Percentiles rank a stretch among this genome's conserved stretches.
Conservation (phyloP, 2,888 invertebrate species). For the Lycophotia porphyrea region DNA sequence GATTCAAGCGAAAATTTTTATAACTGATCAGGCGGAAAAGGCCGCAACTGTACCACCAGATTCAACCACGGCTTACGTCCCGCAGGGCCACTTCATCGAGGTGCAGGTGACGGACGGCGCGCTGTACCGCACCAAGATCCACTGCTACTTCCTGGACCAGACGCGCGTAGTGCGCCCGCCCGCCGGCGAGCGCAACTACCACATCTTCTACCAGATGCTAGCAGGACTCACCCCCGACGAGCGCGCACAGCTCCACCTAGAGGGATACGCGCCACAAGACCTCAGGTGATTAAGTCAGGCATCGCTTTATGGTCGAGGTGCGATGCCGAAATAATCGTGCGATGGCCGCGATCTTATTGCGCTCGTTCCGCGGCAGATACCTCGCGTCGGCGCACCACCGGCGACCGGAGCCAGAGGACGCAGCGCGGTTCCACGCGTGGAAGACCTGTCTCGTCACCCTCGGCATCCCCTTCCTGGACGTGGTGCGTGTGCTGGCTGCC, state of each 20-base stretch:
- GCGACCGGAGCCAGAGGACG: constrained; percentile 87
- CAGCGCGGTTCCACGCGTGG: constrained; percentile 95
- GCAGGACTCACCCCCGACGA: constrained; percentile 97
- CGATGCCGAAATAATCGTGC: background rate
- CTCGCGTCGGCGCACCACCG: constrained; percentile 92
- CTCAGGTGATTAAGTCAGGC: constrained; percentile 88
- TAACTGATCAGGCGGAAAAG: too few species aligned
- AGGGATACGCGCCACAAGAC: constrained; percentile 95
- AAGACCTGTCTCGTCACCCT: constrained; percentile 97
- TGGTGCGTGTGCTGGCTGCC: constrained; percentile 97
- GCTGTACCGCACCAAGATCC: constrained; percentile 98
- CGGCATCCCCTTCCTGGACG: constrained; percentile 98
- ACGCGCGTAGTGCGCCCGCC: constrained; percentile 96
- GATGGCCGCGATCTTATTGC: background rate
- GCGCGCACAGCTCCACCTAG: constrained; percentile 95
- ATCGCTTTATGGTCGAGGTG: background rate
- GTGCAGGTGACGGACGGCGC: constrained; percentile 98
- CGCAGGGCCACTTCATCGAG: constrained; percentile 98
- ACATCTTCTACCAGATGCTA: constrained; percentile 98
- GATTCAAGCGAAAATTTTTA: too few species aligned
- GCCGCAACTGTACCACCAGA: background rate
- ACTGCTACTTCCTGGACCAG: constrained; percentile 98
- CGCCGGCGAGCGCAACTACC: constrained; percentile 97
- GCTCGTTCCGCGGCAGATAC: constrained; percentile 85
- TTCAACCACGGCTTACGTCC: constrained; percentile 56